Percentiles rank a stretch among this genome's conserved stretches.
Conservation (phyloP, 2,797 vertebrate species). For the Aeoliscus strigatus region DNA sequence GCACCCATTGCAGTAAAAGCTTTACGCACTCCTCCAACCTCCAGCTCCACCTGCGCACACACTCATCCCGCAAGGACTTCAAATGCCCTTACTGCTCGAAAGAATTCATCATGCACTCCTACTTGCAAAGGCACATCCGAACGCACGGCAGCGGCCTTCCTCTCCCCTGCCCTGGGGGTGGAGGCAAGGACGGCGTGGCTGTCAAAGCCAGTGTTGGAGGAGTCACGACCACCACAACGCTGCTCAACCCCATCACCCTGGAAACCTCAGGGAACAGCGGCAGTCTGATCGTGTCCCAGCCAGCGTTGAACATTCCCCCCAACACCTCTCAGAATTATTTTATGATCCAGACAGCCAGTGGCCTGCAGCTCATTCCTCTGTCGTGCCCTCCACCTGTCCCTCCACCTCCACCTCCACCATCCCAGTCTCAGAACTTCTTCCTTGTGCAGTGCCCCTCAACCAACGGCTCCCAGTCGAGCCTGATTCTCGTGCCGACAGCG, state of each 20-base stretch:
- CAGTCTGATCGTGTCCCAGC: conserved; percentile 77
- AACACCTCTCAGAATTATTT: conserved; percentile 86
- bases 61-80: conserved; percentile 85
- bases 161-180: conserved; percentile 24
- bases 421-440: conserved; percentile 74
- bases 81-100: conserved; percentile 84
- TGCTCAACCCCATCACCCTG: conserved; percentile 81
- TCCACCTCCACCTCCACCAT: conserved; percentile 72
- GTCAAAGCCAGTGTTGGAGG: conserved; percentile 68
- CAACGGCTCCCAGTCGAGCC: conserved; percentile 70
- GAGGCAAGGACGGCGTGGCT: conserved; percentile 59
- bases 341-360: conserved; percentile 85
- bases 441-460: conserved; percentile 75
- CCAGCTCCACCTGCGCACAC: conserved; percentile 86
- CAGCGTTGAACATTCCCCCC: conserved; percentile 80
- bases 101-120: conserved; percentile 91
- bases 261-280: conserved; percentile 75
- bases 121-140: conserved; percentile 88
- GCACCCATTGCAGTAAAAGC: conserved; percentile 83
- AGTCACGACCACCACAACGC: conserved; percentile 63
- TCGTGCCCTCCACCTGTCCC: conserved; percentile 69
- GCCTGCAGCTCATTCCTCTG: conserved; percentile 87
- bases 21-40: conserved; percentile 90
- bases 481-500: conserved; percentile 75
- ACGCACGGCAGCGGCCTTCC: conserved; percentile 70